Base-by-base conservation (phyloP, 2,797 vertebrate species). In the Sebastiscus albofasciatus region DNA sequence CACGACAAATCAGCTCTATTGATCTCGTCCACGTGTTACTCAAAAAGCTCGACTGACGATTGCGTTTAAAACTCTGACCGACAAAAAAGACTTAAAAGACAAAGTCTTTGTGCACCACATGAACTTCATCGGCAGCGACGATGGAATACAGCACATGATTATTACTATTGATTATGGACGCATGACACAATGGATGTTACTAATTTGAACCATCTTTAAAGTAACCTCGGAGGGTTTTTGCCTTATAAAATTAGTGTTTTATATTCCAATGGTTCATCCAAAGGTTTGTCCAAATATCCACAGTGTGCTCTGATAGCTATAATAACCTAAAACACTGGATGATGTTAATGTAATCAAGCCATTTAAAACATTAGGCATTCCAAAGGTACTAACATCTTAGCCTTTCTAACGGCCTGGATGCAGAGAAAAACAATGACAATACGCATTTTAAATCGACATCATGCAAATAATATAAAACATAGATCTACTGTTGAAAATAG, bases 81-180 rank as follows among this genome's bases (percentile, higher is more conserved):
- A 49, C 16, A 14, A 10, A 56, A 65, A 24, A 33, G n/a, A 56
- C 39, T 27, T 42, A 18, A 67, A 46, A 24, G 34, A 60, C 14
- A 13, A 31, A 4, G 8, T 27, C 58, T 79, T 18, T 52, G 52
- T 60, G 61, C 56, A 22, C 79, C 74, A 70, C 42, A 46, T 82
- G 64, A 58, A 39, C 46, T 27, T 34, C 14, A 67, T 58, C 54
- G 46, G 9, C 31, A 75, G 27, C 6, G 20, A 54, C 29, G 22
- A 67, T 39, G 31, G n/a, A 62, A 67, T 2, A 10, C 27, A 68
- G 13, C 52, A 60, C 12, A 68, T 39, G 36, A 39, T 58, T 58
- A 74, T 10, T 56, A 22, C 22, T 36, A 36, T 18, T 83, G 39
- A 80, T 75, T 64, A 60, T 13, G 16, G n/a, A 22, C 54, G 64